phyloP scores from a whole-genome alignment of 92 coral and sea anemone species.

The Actinernus sp. region DNA sequence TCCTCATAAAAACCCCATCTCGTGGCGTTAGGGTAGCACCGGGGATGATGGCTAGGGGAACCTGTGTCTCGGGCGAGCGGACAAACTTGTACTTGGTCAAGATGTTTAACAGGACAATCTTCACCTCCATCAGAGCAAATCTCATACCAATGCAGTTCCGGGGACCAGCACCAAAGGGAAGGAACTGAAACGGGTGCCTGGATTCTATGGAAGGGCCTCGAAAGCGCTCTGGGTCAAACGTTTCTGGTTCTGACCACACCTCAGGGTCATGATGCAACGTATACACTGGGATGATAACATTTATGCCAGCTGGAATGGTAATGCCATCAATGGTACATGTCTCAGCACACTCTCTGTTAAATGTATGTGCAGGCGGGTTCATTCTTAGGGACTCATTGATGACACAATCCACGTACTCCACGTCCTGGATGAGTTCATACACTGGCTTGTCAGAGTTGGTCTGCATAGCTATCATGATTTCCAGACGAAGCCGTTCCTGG shows the following conservation, averaged over 20 bases:
- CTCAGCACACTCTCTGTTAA: conserved; percentile 50
- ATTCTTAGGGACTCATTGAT: conserved; percentile 64
- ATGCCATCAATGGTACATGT: conserved; percentile 38
- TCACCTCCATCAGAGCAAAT: conserved; percentile 69
- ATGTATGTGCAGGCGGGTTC: conserved; percentile 52
- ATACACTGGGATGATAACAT: conserved; percentile 45
- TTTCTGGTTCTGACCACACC: conserved; percentile 60
- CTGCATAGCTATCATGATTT: conserved; percentile 13
- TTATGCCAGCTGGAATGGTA: conserved; percentile 47
- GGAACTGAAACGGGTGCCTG: conserved; percentile 47
- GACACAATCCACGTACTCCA: conserved; percentile 76
- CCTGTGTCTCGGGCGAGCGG: conserved; percentile 72
- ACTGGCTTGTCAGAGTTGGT: conserved; percentile 35
- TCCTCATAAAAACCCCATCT: conserved; percentile 45
- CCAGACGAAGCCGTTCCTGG: conserved; percentile 44
- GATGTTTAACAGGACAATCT: conserved; percentile 56
- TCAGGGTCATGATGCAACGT: conserved; percentile 61
- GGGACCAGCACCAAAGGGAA: conserved; percentile 71
- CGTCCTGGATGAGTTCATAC: conserved; percentile 51
- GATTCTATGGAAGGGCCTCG: conserved; percentile 21
- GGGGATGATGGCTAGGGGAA: conserved; percentile 37
- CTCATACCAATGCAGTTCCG: conserved; percentile 67
- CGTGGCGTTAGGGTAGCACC: conserved; percentile 27
- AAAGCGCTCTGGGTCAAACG: conserved; percentile 68
- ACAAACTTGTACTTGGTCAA: conserved; percentile 50